A percentile compares a stretch with the other conserved stretches of the same genome.
phyloP scores from a whole-genome alignment of 1,140 invertebrate species.

The Bradysia coprophila region DNA sequence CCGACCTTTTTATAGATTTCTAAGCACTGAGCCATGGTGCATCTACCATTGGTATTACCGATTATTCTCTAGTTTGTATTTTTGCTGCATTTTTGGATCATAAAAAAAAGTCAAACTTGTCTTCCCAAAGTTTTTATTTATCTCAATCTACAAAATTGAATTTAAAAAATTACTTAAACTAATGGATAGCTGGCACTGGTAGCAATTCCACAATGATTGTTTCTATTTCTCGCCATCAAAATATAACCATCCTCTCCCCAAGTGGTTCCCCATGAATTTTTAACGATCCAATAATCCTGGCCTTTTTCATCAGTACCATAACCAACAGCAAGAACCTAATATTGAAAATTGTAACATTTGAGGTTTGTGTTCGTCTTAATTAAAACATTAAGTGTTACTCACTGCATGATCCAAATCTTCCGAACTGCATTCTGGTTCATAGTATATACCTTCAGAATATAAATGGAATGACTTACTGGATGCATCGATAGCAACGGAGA shows the following conservation, averaged over 20 bases:
- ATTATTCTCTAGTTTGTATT: no score
- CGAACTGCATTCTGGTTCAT: constrained; percentile 43
- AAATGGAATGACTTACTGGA: constrained; percentile 50
- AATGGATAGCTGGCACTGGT: constrained; percentile 62
- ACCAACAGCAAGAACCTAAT: constrained; percentile 47
- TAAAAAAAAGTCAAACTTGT: no score
- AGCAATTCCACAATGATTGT: constrained; percentile 84
- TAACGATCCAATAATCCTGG: constrained; percentile 38
- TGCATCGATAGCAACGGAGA: constrained; percentile 83
- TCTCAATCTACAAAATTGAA: no score
- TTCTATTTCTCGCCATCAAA: constrained; percentile 68
- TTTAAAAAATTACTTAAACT: constrained; percentile 30
- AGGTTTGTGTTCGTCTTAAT: constrained; percentile 54
- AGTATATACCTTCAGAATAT: constrained; percentile 40
- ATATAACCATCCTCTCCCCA: constrained; percentile 85
- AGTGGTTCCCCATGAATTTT: constrained; percentile 56
- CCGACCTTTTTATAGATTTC: no score
- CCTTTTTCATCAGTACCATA: constrained; percentile 42
- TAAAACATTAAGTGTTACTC: constrained; percentile 42
- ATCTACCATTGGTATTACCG: no score
- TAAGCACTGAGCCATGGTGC: no score
- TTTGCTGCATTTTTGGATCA: no score
- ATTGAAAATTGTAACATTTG: constrained; percentile 33
- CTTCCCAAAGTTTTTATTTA: no score
- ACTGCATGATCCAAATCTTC: constrained; percentile 69